Evolutionary conservation across 2,113 vertebrate species (phyloP).

Genomic region (Ptyas mucosa): DNA sequence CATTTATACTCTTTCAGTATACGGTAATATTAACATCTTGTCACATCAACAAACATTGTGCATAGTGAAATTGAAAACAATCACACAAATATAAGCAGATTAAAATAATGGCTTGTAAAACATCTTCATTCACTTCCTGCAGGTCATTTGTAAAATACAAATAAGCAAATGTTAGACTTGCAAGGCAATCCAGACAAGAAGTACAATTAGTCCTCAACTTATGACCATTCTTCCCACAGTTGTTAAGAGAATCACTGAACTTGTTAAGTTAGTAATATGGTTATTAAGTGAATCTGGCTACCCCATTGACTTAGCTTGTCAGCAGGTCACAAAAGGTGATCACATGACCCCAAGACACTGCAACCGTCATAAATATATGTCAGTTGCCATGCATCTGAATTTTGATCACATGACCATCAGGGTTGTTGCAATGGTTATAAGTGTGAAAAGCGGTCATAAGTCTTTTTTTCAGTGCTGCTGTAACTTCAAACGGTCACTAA

Average conservation of each 20-base stretch:
- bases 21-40: not conserved
- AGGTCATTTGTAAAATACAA: not conserved
- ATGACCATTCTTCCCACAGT: not conserved
- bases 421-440: not conserved
- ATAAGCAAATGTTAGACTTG: not conserved
- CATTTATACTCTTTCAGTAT: not conserved
- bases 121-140: not conserved
- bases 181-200: not conserved
- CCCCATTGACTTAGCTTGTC: not conserved
- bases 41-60: not conserved
- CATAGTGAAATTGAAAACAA: not conserved
- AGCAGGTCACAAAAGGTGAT: not conserved
- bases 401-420: not conserved
- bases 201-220: not conserved
- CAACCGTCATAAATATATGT: not conserved
- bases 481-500: not conserved
- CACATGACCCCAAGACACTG: not conserved
- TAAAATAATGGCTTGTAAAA: not conserved
- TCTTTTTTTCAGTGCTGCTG: not conserved
- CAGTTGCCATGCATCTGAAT: not conserved
- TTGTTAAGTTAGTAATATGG: not conserved
- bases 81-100: not conserved
- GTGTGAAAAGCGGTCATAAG: not conserved
- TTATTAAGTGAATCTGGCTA: not conserved
- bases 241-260: not conserved